Conservation (phyloP, 2,113 vertebrate species). For the Ploceus nigricollis region DNA sequence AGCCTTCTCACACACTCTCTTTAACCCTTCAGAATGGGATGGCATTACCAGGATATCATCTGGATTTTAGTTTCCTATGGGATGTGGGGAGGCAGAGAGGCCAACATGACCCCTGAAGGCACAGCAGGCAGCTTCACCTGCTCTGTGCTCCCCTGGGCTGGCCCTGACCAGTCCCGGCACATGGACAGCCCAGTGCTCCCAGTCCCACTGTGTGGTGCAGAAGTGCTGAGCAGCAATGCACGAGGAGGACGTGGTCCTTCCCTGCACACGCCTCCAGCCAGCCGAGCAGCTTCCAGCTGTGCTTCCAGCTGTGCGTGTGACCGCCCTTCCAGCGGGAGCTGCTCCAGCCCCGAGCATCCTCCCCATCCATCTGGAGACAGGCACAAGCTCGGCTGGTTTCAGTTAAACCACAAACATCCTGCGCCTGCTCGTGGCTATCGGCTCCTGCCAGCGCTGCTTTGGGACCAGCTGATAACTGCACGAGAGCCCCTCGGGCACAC, state of each 20-base stretch:
- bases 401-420: conserved; percentile 44
- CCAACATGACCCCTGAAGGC: fast-evolving
- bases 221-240: neutral
- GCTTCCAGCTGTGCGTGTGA: fast-evolving
- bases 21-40: neutral
- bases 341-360: neutral
- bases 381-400: neutral
- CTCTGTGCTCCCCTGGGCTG: neutral
- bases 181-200: fast-evolving
- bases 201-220: fast-evolving
- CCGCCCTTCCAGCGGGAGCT: neutral
- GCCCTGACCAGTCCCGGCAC: neutral
- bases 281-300: neutral
- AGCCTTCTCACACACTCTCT: neutral
- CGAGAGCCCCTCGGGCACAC: neutral
- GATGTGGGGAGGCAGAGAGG: neutral
- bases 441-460: neutral
- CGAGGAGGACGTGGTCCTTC: neutral
- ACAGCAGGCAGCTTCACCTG: neutral
- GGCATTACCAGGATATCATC: neutral
- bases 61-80: neutral
- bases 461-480: neutral
- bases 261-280: neutral
- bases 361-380: neutral
- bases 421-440: neutral